Evolutionary conservation across 2,888 invertebrate species (phyloP), one percentile per base, ranked within the genome.

Genomic region (Metellina segmentata): DNA sequence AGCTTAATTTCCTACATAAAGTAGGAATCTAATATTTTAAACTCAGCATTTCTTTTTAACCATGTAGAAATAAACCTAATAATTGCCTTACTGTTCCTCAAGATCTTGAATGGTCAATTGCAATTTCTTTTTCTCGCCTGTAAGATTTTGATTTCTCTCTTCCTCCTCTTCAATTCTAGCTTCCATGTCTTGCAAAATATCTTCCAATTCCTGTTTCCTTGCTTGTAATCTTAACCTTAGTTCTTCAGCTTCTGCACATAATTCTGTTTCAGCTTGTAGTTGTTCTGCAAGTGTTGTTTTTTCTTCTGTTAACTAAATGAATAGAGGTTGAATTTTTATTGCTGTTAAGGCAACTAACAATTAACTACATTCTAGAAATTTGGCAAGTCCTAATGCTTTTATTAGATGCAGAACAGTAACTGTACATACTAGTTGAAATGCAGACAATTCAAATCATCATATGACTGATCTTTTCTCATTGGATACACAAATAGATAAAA

Each of bases 211-310:
- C 89, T 95, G 95, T 93, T 96, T 96, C 81, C 95, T 94, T 7
- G 98, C 97, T 8, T 97, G 97, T 49, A 99, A 96, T 85, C 99
- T 96, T 0, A 97, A 97, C 48, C 98, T 96, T 95, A 98, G 97
- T 95, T 99, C 99, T 94, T 99, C 99, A 0, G 99, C 98, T 95
- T 99, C 99, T 4, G 99, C 99, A 95, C 98, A 99, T 34, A 99
- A 96, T 95, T 99, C 99, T 19, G 98, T 96, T 95, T 99, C 99
- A 2, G 98, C 98, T 96, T 98, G 97, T 90, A 99, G 95, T 95
- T 99, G 99, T 94, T 99, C 99, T 53, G 98, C 98, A 79, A 99
- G 95, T 94, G 97, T 97, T 0, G 97, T 97, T 95, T 99, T 99
- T 95, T 99, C 99, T 94, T 98, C 98, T 92, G 97, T 96, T 13